Percentiles rank a stretch among this genome's conserved stretches.
These are phyloP conservation scores for Catharus bicknelli DNA, from an alignment of 2,113 vertebrate genomes.

Conservation along the genomic window DNA sequence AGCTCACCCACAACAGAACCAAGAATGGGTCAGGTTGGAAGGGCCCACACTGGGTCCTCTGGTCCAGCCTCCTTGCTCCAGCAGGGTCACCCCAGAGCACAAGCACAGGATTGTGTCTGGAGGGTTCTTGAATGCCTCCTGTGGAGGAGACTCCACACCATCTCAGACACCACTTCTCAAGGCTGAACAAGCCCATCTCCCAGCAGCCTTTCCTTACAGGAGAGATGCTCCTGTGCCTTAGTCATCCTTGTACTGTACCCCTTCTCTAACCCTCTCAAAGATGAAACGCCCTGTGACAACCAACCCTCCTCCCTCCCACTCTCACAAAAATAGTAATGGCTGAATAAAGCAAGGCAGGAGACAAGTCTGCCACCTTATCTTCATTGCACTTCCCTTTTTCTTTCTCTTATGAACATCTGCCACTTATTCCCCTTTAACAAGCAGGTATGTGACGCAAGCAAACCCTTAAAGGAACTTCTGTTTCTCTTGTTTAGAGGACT, in stretches of 20 bases:
- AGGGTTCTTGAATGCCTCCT: fast-evolving
- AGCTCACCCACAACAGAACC: too few species aligned
- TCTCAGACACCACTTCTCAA: fast-evolving
- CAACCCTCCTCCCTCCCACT: neutral
- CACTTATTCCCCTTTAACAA: neutral
- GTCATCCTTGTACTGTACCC: neutral
- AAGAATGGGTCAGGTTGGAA: neutral
- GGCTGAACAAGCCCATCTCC: neutral
- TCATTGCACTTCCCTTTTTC: neutral
- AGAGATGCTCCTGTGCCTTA: neutral
- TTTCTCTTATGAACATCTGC: neutral
- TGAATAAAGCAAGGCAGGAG: neutral
- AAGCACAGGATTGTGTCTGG: neutral
- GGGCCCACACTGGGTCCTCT: fast-evolving
- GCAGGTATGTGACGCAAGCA: neutral
- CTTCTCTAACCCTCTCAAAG: neutral
- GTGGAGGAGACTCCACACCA: neutral
- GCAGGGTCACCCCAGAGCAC: neutral
- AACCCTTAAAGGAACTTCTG: neutral
- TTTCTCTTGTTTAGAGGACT: neutral
- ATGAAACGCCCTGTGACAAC: neutral
- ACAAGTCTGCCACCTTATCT: neutral
- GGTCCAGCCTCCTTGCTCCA: too few species aligned
- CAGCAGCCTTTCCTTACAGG: neutral
- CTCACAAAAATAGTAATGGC: neutral